These are phyloP conservation scores for Dinocampus coccinellae DNA, from an alignment of 2,888 invertebrate species.

Conservation along the genomic window DNA sequence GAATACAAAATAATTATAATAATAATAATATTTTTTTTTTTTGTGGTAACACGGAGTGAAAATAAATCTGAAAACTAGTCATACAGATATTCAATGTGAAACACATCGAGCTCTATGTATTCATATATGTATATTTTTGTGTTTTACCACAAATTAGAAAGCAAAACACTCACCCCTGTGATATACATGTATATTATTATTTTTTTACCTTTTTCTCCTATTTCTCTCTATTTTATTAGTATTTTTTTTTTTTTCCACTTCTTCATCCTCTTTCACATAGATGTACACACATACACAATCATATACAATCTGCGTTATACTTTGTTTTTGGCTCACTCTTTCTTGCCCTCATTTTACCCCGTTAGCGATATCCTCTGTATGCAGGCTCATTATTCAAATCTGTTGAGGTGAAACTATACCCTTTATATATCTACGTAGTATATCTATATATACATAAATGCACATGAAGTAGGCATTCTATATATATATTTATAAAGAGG, in stretches of 20 bases:
- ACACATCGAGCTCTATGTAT: not conserved
- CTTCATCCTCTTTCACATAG: not conserved
- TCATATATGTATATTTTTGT: conserved; percentile 22
- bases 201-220: no score
- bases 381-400: conserved; percentile 40
- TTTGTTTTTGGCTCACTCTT: not conserved
- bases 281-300: not conserved
- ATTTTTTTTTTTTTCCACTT: not conserved
- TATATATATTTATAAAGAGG: not conserved
- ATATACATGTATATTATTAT: no score
- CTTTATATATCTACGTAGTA: not conserved
- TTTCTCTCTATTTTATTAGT: no score
- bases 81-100: not conserved
- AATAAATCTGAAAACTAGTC: not conserved
- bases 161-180: conserved; percentile 8
- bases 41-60: not conserved
- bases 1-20: not conserved
- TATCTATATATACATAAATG: not conserved
- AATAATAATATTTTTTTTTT: not conserved
- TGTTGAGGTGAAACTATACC: conserved; percentile 29
- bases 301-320: no score
- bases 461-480: not conserved
- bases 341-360: conserved; percentile 13
- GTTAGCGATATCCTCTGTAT: conserved; percentile 5
- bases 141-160: conserved; percentile 25